These are phyloP conservation scores for Buathra laborator DNA, from an alignment of 2,888 invertebrate genomes.

Conservation along the genomic window DNA sequence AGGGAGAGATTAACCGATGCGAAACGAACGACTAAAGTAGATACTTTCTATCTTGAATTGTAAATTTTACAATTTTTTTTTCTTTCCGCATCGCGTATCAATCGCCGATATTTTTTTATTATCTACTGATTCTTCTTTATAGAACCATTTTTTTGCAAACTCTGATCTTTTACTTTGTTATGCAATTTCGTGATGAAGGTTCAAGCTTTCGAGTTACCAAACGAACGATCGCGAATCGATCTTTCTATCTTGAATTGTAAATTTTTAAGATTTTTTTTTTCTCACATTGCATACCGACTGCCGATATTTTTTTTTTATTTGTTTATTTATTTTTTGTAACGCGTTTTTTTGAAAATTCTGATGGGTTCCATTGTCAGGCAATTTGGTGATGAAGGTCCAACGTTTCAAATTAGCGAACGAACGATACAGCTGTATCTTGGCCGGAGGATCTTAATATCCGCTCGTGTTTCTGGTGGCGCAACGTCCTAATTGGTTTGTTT, in stretches of 20 bases:
- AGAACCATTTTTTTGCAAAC: background rate
- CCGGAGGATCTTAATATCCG: slow-evolving; percentile 65
- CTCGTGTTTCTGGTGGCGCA: slow-evolving; percentile 42
- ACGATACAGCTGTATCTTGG: slow-evolving; percentile 48
- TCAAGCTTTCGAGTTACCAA: slow-evolving; percentile 9
- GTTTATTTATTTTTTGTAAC: background rate
- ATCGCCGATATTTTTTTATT: background rate
- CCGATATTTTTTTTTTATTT: background rate
- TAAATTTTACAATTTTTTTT: slow-evolving; percentile 6
- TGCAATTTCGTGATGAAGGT: background rate
- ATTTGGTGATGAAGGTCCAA: slow-evolving; percentile 3
- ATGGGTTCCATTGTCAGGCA: background rate
- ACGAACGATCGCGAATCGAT: background rate
- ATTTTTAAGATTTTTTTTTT: background rate
- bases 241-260: background rate
- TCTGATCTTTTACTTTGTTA: background rate
- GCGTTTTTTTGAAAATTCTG: background rate
- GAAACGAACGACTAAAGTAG: background rate
- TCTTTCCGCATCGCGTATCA: background rate
- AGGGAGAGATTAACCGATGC: slow-evolving; percentile 28
- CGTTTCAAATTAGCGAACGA: slow-evolving; percentile 11
- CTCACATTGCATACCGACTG: background rate
- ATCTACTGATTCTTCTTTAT: background rate
- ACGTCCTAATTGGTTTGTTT: slow-evolving; percentile 65
- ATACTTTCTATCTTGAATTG: background rate